Conservation (phyloP, 2,113 vertebrate species). For the Podocnemis expansa region DNA sequence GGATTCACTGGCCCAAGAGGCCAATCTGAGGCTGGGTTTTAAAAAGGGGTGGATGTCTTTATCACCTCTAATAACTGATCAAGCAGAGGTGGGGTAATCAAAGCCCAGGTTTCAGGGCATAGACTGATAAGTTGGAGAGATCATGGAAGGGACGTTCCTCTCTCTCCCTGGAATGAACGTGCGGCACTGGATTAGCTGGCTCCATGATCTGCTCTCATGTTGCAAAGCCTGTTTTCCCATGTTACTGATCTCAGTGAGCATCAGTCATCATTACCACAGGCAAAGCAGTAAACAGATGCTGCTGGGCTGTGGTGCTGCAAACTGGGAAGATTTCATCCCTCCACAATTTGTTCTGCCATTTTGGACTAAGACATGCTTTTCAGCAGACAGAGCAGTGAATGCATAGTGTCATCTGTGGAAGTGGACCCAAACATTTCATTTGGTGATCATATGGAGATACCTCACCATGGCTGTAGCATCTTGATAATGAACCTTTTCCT, state of each 20-base stretch:
- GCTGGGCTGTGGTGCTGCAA: background rate
- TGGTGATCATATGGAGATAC: background rate
- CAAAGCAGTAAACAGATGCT: background rate
- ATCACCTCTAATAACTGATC: background rate
- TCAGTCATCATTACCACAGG: background rate
- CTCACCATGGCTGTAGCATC: background rate
- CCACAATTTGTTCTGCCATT: background rate
- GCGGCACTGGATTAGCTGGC: background rate
- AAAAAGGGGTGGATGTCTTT: background rate
- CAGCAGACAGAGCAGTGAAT: background rate
- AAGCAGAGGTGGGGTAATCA: background rate
- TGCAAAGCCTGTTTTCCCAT: fast-evolving
- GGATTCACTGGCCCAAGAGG: background rate
- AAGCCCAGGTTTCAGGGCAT: background rate
- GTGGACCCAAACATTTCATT: background rate
- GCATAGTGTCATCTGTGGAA: background rate
- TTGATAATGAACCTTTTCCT: background rate
- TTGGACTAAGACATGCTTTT: background rate
- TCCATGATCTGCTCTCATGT: background rate
- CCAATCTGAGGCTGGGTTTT: background rate
- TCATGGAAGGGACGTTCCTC: background rate
- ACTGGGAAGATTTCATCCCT: no score
- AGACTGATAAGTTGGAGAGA: fast-evolving
- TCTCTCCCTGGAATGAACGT: background rate
- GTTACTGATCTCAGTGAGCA: fast-evolving